phyloP scores from a whole-genome alignment of 2,113 vertebrate genomes.

The Eclectus roratus region DNA sequence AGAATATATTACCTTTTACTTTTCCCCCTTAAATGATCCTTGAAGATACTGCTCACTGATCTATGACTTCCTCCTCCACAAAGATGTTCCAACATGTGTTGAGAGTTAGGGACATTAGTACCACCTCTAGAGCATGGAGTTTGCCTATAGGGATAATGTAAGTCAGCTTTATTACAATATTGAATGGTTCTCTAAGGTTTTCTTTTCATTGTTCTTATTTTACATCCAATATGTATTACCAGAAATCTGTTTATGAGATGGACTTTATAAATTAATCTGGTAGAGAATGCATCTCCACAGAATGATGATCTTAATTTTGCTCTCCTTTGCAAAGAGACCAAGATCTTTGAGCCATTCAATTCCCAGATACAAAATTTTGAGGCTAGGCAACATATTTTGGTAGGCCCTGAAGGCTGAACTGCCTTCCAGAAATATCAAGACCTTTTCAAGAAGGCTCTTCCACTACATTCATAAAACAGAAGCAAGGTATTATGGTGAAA shows the following conservation, averaged over 20 bases:
- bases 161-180: conserved; percentile 60
- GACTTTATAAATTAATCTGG: conserved; percentile 14
- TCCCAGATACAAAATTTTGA: conserved; percentile 16
- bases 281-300: conserved; percentile 14
- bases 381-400: not conserved
- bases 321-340: conserved; percentile 9
- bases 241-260: not conserved
- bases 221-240: not conserved
- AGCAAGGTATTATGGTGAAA: not conserved
- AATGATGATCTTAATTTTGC: conserved; percentile 25
- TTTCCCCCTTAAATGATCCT: conserved; percentile 38
- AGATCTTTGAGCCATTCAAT: not conserved
- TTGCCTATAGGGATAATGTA: conserved; percentile 51
- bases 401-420: conserved; percentile 21
- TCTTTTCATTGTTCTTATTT: conserved; percentile 68
- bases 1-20: conserved; percentile 52
- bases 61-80: conserved; percentile 62
- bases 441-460: not conserved
- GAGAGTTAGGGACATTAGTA: conserved; percentile 45
- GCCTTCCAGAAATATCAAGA: not conserved
- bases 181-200: conserved; percentile 56
- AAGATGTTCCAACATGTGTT: conserved; percentile 61
- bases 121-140: conserved; percentile 64
- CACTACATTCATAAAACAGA: not conserved
- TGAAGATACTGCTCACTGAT: conserved; percentile 42